Evolutionary conservation across 2,888 invertebrate species (phyloP).

Genomic region (Erebia ligea): DNA sequence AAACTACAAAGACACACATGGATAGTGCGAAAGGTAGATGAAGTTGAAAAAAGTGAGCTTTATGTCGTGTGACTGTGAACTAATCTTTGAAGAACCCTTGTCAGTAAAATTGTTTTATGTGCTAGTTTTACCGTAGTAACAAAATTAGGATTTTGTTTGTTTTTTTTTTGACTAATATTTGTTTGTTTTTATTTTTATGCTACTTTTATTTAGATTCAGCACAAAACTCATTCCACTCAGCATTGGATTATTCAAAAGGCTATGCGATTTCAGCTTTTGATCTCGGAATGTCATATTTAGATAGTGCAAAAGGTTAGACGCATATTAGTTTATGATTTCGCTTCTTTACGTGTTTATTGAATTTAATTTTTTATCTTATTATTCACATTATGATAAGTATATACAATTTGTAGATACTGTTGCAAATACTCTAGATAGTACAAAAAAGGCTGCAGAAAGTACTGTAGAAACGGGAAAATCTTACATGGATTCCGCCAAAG

Average conservation of each 20-base stretch:
- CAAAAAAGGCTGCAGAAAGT: conserved; percentile 70
- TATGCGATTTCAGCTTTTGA: conserved; percentile 63
- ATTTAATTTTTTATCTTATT: conserved; percentile 14
- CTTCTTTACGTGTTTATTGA: not conserved
- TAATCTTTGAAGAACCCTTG: conserved; percentile 13
- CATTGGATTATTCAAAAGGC: conserved; percentile 55
- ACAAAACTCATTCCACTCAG: conserved; percentile 59
- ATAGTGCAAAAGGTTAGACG: conserved; percentile 56
- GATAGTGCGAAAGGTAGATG: conserved; percentile 67
- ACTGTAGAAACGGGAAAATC: conserved; percentile 57
- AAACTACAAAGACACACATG: conserved; percentile 60
- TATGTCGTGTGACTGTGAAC: conserved; percentile 28
- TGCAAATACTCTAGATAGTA: conserved; percentile 67
- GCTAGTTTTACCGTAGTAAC: not conserved
- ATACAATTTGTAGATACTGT: conserved; percentile 60
- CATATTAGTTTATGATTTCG: conserved; percentile 30
- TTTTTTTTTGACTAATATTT: conserved; percentile 19
- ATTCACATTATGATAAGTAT: conserved; percentile 33
- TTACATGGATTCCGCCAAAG: conserved; percentile 53
- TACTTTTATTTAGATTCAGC: conserved; percentile 61
- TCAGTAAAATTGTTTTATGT: not conserved
- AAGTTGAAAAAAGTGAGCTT: conserved; percentile 28
- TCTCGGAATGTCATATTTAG: conserved; percentile 62
- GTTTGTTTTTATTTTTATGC: conserved; percentile 45
- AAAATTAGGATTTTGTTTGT: conserved; percentile 6